Conservation (phyloP, 2,797 vertebrate genomes). For the Coracias cyanogaster region DNA sequence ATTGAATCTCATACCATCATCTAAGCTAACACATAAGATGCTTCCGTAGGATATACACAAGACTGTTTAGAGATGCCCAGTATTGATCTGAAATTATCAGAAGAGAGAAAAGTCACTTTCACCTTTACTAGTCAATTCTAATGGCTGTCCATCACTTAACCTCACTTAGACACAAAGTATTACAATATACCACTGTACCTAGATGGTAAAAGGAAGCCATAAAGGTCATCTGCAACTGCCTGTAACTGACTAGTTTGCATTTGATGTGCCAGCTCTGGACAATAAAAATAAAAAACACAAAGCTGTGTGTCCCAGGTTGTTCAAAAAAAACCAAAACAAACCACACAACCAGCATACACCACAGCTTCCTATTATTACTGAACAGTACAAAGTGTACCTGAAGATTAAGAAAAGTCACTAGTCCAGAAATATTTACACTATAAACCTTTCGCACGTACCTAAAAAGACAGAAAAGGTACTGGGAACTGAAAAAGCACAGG, state of each 20-base stretch:
- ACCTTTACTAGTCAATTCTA: neutral
- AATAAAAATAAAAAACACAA: neutral
- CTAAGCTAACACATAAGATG: neutral
- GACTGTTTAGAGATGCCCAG: neutral
- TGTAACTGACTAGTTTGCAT: neutral
- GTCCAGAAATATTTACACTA: neutral
- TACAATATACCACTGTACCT: neutral
- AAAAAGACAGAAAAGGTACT: neutral
- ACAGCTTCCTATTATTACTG: neutral
- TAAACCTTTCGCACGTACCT: neutral
- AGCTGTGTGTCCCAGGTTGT: neutral
- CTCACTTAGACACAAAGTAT: neutral
- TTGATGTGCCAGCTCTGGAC: accelerated
- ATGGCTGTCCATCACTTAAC: neutral
- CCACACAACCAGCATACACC: neutral
- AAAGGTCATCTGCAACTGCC: neutral
- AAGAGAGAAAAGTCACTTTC: neutral
- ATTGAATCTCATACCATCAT: neutral
- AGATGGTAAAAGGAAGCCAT: neutral
- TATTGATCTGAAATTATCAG: neutral
- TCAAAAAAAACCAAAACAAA: neutral
- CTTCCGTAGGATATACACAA: neutral
- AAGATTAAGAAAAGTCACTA: neutral
- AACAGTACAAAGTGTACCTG: neutral
- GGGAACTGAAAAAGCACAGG: neutral